Base-by-base conservation (phyloP, 2,797 vertebrate genomes). In the Urophycis tenuis region DNA sequence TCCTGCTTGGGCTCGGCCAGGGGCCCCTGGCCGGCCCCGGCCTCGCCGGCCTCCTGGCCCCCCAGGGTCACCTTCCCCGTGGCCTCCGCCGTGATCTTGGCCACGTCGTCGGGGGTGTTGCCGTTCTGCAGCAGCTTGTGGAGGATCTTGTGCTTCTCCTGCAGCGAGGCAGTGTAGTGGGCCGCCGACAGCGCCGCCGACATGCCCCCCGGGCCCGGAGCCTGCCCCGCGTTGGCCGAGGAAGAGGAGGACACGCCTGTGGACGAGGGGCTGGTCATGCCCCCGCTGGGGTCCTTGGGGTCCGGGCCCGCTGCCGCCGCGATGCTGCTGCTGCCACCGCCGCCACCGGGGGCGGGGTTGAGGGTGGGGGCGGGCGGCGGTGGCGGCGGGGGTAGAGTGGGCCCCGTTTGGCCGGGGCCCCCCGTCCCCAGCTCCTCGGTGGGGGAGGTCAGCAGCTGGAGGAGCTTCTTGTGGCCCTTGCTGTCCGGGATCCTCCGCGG, bases 111-210 rank as follows among this genome's bases (percentile, higher is more conserved):
- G 0, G 97, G 96, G 1, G 97, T 99, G 83, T 98, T 98, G 70
- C 96, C 96, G 5, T 99, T 98, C 85, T 98, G 96, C 78, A 99
- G 92, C 79, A 99, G 92, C 90, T 99, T 99, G 90, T 99, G 97
- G 73, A 99, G 94, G 90, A 99, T 99, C 80, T 96, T 95, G 88
- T 99, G 97, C 85, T 98, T 99, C 89, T 99, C 97, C 82, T 99
- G 97, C 84, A 99, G 91, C 3, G 96, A 92, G 72, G 92, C 93
- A 0, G 92, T 90, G 73, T 91, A 86, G 79, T 92, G 91, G 79
- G 92, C 91, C 1, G 91, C 86, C 1, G 89, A 87, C 22, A 90
- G 70, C 0, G 95, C 93, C 31, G 95, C 92, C 1, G 95, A 94
- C 0, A 94, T 89, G 0, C 92, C 93, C 75, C 94, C 95, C 0